A percentile compares a stretch with the other conserved stretches of the same genome.
Conservation (phyloP, 2,888 invertebrate species). For the Capitulum mitella region DNA sequence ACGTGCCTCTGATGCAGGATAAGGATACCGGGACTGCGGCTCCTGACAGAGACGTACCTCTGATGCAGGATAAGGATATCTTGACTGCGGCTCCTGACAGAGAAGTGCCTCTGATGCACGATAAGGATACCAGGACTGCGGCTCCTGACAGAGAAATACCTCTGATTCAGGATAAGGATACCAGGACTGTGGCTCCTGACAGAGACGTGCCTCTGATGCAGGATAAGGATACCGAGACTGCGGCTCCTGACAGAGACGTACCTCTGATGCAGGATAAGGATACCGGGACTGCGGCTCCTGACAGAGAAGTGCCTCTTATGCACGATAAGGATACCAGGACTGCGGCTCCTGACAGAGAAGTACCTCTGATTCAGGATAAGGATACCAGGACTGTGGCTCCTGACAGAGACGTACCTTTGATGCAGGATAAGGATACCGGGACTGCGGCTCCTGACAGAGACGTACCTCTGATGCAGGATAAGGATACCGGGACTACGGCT, state of each 20-base stretch:
- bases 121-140: not conserved
- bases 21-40: not conserved
- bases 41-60: not conserved
- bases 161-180: not conserved
- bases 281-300: too few species aligned
- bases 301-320: not conserved
- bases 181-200: not conserved
- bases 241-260: too few species aligned
- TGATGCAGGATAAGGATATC: not conserved
- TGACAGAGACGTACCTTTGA: not conserved
- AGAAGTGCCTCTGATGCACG: not conserved
- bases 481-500: not conserved
- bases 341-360: not conserved
- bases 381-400: not conserved
- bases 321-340: not conserved
- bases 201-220: not conserved
- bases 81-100: not conserved
- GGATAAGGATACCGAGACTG: not conserved
- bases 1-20: too few species aligned
- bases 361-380: not conserved
- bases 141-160: not conserved
- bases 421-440: not conserved
- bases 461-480: not conserved
- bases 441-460: not conserved
- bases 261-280: not conserved